Conservation (phyloP, 2,797 vertebrate species). For the Xenentodon cancila region DNA sequence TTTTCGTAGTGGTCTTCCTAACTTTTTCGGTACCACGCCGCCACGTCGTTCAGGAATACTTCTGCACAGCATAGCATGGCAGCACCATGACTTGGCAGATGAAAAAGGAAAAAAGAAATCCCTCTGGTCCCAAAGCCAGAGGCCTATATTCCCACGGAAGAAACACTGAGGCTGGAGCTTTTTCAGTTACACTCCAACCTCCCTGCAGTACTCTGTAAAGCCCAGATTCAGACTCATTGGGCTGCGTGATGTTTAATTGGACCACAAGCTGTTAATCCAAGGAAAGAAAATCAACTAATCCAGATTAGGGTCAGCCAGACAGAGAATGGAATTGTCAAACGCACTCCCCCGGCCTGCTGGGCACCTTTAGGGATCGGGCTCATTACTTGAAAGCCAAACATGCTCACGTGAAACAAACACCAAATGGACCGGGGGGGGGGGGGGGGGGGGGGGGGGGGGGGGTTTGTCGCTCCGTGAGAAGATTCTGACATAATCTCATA, state of each 20-base stretch:
- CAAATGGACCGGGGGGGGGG: conserved; percentile 23
- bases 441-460: too few relatives aligned
- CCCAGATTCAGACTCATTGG: conserved; percentile 69
- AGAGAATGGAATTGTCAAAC: conserved; percentile 60
- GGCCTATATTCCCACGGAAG: conserved; percentile 53
- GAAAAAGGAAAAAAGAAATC: conserved; percentile 36
- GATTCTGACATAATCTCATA: conserved; percentile 66
- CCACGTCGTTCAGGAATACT: conserved; percentile 51
- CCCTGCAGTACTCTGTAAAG: conserved; percentile 46
- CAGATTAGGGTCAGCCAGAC: conserved; percentile 79
- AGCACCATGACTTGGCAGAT: conserved; percentile 31
- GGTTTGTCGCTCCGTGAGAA: conserved; percentile 63
- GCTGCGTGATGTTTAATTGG: conserved; percentile 75
- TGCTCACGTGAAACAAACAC: conserved; percentile 68
- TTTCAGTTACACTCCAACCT: conserved; percentile 49
- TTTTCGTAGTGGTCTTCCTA: too few relatives aligned
- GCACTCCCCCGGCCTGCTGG: conserved; percentile 45
- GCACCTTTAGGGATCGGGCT: conserved; percentile 54
- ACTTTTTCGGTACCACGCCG: conserved; percentile 17
- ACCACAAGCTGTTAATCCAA: conserved; percentile 72
- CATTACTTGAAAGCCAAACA: conserved; percentile 70
- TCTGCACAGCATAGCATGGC: conserved; percentile 32
- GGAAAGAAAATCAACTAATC: conserved; percentile 77
- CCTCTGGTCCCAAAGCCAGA: conserved; percentile 46
- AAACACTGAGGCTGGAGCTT: conserved; percentile 54